These are phyloP conservation scores for Drosophila mulleri DNA, from an alignment of 2,888 invertebrate genomes.

Conservation along the genomic window DNA sequence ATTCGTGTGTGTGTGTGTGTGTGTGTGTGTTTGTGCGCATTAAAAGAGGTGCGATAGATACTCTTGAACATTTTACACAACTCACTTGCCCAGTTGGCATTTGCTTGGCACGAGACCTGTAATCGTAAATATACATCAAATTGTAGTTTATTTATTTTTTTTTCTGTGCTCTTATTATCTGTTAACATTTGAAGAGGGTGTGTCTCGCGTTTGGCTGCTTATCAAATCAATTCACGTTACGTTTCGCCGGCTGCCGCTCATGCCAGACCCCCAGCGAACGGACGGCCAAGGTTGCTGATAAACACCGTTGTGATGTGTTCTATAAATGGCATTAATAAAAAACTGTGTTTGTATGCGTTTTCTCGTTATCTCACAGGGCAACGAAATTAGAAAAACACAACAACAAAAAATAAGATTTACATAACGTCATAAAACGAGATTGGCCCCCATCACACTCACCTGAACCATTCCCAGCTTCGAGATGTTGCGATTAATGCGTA, in stretches of 20 bases:
- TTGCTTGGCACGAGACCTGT: conserved; percentile 43
- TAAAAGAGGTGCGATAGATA: conserved; percentile 13
- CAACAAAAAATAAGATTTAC: conserved; percentile 39
- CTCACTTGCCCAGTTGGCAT: conserved; percentile 52
- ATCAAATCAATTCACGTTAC: conserved; percentile 64
- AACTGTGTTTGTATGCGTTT: conserved; percentile 23
- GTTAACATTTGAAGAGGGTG: conserved; percentile 54
- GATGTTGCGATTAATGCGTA: conserved; percentile 64
- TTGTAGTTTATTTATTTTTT: conserved; percentile 2
- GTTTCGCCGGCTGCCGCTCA: conserved; percentile 25
- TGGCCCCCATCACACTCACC: conserved; percentile 25
- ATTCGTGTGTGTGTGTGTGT: neutral
- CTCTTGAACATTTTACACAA: conserved; percentile 42
- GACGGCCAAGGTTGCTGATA: conserved; percentile 71
- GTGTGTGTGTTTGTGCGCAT: conserved; percentile 13
- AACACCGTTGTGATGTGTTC: conserved; percentile 20
- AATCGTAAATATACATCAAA: conserved; percentile 26
- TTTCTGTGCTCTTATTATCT: conserved; percentile 25
- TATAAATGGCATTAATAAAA: conserved; percentile 56
- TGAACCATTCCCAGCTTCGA: conserved; percentile 33
- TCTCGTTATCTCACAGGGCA: conserved; percentile 27
- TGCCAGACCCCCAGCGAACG: conserved; percentile 57
- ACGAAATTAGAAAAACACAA: conserved; percentile 34
- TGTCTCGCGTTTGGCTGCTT: conserved; percentile 72
- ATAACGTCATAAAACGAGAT: conserved; percentile 42